phyloP scores from a whole-genome alignment of 2,113 vertebrate genomes.

The Haemorhous mexicanus region DNA sequence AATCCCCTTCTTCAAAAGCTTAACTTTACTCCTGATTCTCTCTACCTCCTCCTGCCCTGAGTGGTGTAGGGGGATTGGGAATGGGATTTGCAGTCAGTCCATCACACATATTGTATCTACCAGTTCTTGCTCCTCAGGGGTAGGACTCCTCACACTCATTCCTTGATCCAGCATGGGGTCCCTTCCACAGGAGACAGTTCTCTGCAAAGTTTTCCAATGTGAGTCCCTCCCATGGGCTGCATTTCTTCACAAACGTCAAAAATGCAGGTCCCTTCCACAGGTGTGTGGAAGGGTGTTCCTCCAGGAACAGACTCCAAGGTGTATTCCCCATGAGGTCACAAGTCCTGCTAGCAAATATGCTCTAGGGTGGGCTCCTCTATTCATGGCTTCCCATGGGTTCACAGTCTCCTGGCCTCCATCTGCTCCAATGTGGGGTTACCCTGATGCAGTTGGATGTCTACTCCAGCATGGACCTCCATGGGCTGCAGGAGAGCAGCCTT shows the following conservation, averaged over 20 bases:
- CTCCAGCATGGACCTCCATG: background rate
- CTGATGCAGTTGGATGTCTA: background rate
- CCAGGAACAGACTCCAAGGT: background rate
- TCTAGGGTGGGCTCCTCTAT: background rate
- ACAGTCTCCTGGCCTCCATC: background rate
- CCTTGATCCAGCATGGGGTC: background rate
- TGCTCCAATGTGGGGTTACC: background rate
- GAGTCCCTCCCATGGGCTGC: background rate
- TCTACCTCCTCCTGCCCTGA: background rate
- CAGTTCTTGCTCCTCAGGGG: background rate
- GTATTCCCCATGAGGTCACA: background rate
- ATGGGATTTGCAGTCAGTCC: background rate
- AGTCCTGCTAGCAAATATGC: background rate
- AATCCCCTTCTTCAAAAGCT: background rate
- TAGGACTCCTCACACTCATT: background rate
- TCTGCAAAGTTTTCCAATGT: background rate
- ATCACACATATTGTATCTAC: background rate
- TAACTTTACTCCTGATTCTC: background rate
- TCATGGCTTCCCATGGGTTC: background rate
- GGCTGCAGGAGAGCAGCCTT: background rate
- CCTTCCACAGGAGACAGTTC: background rate
- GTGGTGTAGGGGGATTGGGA: background rate
- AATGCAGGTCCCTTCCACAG: accelerated
- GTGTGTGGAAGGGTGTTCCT: no score
- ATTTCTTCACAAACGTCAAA: background rate